phyloP scores from a whole-genome alignment of 2,797 vertebrate genomes.

The Serranus cabrilla region DNA sequence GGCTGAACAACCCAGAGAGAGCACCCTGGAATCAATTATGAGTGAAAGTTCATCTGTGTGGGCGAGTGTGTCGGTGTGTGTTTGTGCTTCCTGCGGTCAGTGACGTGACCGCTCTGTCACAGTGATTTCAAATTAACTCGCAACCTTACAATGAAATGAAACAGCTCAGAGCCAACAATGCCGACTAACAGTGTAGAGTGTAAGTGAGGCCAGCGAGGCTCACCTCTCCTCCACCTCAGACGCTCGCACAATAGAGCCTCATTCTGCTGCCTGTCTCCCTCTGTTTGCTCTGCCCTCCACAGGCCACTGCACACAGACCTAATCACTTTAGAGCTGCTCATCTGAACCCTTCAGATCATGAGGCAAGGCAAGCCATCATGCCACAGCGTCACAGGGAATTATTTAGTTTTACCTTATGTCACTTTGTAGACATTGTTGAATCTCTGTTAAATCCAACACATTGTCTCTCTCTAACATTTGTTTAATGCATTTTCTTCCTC shows the following conservation, averaged over 20 bases:
- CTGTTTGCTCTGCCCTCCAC: slow-evolving; percentile 44
- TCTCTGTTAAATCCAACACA: not conserved
- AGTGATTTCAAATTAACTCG: slow-evolving; percentile 28
- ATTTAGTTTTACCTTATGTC: slow-evolving; percentile 16
- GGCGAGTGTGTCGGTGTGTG: not conserved
- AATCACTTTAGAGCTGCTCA: slow-evolving; percentile 59
- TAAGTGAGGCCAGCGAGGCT: slow-evolving; percentile 18
- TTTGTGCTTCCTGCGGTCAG: not conserved
- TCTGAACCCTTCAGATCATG: slow-evolving; percentile 40
- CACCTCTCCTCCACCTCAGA: slow-evolving; percentile 38
- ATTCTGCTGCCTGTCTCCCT: slow-evolving; percentile 48
- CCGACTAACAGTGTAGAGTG: slow-evolving; percentile 6
- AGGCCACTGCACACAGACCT: slow-evolving; percentile 40
- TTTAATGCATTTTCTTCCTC: not conserved
- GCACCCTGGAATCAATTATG: not conserved
- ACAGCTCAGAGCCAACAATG: slow-evolving; percentile 13
- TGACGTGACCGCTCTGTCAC: not conserved
- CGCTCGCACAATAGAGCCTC: slow-evolving; percentile 37
- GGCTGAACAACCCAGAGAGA: not conserved
- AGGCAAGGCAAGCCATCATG: not conserved
- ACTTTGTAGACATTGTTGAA: not conserved
- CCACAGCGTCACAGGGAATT: slow-evolving; percentile 25
- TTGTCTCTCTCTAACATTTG: not conserved
- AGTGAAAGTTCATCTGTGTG: not conserved
- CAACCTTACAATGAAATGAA: slow-evolving; percentile 24